Evolutionary conservation across 2,113 vertebrate genomes (phyloP), one percentile per base, ranked within the genome.

Genomic region (Ceyx margarethae): DNA sequence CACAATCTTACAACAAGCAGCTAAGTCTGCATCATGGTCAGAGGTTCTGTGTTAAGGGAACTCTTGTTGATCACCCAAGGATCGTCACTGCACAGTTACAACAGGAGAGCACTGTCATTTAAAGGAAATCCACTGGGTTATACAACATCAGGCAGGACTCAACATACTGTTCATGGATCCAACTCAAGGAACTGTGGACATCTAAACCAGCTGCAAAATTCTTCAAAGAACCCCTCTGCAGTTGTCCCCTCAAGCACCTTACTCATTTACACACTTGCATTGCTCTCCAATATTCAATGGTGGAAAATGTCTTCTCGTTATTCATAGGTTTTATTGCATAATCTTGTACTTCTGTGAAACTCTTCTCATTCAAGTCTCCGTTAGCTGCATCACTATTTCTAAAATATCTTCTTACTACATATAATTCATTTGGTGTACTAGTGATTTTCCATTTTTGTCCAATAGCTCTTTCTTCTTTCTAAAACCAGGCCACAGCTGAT

Each of bases 381-480:
- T 82, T 85, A 93, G 60, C 43, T 56, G n/a, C 43, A 78, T 79
- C 89, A 51, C 74, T 90, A 76, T 62, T 87, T 87, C 77, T 90
- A 89, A 81, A 89, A 51, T 54, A 89, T 25, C 74, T 51, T 88
- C 83, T 65, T 82, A 87, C 71, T 66, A 76, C 67, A 33, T 46
- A 53, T 31, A 91, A 84, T 48, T 82, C 40, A 92, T 89, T 67
- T 67, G 64, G 60, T 64, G 18, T 62, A 71, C 65, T 89, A 81
- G 51, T 92, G 54, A 40, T 82, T 89, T 91, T 94, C 91, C 78
- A 89, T 91, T 95, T 86, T 88, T 89, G 79, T 35, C 79, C 67
- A 76, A 81, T 53, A 80, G 71, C 23, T 75, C 37, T 79, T 54
- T 79, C 35, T 95, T 71, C 50, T 80, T 92, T 84, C 68, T 75